A percentile compares a stretch with the other conserved stretches of the same genome.
phyloP scores from a whole-genome alignment of 2,888 invertebrate species.

The Hoplodrina ambigua region DNA sequence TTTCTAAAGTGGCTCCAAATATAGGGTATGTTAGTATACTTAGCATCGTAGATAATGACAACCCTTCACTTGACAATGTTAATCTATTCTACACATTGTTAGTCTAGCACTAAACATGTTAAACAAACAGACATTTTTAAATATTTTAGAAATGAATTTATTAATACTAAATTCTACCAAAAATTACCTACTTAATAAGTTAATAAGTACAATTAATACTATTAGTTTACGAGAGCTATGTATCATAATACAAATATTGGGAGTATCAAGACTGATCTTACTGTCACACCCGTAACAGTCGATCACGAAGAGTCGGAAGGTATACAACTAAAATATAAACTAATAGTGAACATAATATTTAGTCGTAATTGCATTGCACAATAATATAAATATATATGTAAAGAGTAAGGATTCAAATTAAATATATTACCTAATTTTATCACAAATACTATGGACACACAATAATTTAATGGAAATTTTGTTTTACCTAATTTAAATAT shows the following conservation, averaged over 20 bases:
- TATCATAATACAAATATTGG: slow-evolving; percentile 75
- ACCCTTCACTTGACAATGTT: slow-evolving; percentile 80
- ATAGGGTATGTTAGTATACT: slow-evolving; percentile 86
- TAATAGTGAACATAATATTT: slow-evolving; percentile 82
- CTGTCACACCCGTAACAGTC: slow-evolving; percentile 78
- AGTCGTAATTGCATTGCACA: slow-evolving; percentile 80
- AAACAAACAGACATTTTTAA: slow-evolving; percentile 89
- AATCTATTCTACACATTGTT: slow-evolving; percentile 89
- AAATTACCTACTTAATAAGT: slow-evolving; percentile 83
- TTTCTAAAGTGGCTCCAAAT: slow-evolving; percentile 78
- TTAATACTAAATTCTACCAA: slow-evolving; percentile 87
- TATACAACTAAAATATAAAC: slow-evolving; percentile 79
- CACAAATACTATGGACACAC: slow-evolving; percentile 77
- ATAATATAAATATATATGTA: slow-evolving; percentile 81
- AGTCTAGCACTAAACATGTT: slow-evolving; percentile 90
- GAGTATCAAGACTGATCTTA: slow-evolving; percentile 75
- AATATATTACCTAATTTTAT: slow-evolving; percentile 72
- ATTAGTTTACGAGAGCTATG: slow-evolving; percentile 86
- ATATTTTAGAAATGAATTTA: slow-evolving; percentile 89
- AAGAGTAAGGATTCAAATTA: slow-evolving; percentile 76
- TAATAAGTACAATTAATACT: slow-evolving; percentile 88
- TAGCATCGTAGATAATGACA: slow-evolving; percentile 74
- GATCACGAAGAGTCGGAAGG: slow-evolving; percentile 73
- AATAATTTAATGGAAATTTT: slow-evolving; percentile 68
- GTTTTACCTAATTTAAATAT: slow-evolving; percentile 72